These are phyloP conservation scores for Coregonus clupeaformis DNA, from an alignment of 2,113 vertebrate genomes.

Conservation along the genomic window DNA sequence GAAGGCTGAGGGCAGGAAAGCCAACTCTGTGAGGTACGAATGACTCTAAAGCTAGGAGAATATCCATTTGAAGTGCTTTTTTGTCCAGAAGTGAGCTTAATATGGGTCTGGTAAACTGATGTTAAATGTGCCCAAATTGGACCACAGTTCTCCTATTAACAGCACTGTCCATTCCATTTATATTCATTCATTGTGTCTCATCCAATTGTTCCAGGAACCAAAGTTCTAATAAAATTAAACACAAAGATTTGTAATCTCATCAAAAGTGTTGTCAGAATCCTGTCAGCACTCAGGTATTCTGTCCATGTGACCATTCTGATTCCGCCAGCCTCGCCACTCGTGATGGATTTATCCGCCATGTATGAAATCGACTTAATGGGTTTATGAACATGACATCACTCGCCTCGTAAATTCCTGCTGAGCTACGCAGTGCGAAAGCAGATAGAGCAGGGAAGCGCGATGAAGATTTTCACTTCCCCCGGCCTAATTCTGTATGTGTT, in stretches of 20 bases:
- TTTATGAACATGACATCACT: conserved; percentile 49
- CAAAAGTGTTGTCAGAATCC: conserved; percentile 3
- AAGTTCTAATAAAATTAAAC: not conserved
- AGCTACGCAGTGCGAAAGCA: conserved; percentile 20
- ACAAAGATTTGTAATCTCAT: not conserved
- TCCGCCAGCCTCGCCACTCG: not conserved
- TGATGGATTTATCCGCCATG: conserved; percentile 33
- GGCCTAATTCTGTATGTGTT: not conserved
- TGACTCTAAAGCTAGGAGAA: too few relatives aligned
- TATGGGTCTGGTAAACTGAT: too few relatives aligned
- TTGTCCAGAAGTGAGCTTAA: too few relatives aligned
- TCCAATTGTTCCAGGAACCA: not conserved
- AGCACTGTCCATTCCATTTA: not conserved
- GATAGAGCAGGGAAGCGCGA: not conserved
- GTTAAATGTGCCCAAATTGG: too few relatives aligned
- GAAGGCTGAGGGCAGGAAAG: conserved; percentile 84
- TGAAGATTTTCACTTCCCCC: not conserved
- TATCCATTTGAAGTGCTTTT: too few relatives aligned
- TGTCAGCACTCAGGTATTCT: conserved; percentile 11
- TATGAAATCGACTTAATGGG: conserved; percentile 35
- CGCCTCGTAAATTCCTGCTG: conserved; percentile 52
- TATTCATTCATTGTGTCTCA: not conserved
- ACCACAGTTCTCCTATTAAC: not conserved
- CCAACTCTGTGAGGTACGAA: conserved; percentile 79
- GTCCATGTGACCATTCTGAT: conserved; percentile 13